Conservation (phyloP, 2,888 invertebrate species). For the Synergus japonicus region DNA sequence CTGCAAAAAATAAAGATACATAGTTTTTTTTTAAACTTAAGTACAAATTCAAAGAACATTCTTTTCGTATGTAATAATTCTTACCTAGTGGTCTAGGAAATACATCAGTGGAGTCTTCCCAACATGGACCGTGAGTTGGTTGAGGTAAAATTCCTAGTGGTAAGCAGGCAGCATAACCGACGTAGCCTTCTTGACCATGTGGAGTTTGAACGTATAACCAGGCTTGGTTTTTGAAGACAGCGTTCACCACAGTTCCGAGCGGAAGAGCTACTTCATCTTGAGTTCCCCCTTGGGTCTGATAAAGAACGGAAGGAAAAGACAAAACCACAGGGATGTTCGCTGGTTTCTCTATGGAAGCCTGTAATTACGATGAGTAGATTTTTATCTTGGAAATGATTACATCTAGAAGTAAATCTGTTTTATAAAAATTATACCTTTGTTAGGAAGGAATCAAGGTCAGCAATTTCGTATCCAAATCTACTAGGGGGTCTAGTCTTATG, state of each 20-base stretch:
- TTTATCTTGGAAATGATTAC: neutral
- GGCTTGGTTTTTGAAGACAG: conserved; percentile 90
- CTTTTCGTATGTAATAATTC: neutral
- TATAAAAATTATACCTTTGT: conserved; percentile 80
- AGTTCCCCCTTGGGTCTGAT: conserved; percentile 86
- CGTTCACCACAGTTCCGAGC: conserved; percentile 91
- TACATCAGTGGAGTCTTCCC: conserved; percentile 90
- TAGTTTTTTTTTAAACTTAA: neutral
- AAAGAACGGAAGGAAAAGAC: conserved; percentile 85
- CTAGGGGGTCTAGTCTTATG: conserved; percentile 66
- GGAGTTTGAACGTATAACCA: conserved; percentile 93
- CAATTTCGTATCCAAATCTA: conserved; percentile 88
- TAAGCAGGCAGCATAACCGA: conserved; percentile 86
- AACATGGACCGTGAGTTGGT: conserved; percentile 84
- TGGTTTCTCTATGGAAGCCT: conserved; percentile 88
- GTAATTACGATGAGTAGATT: conserved; percentile 62
- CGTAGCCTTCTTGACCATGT: conserved; percentile 90
- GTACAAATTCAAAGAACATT: too few relatives aligned
- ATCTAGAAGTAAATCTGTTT: neutral
- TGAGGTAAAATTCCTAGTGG: conserved; percentile 87
- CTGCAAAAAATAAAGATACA: conserved; percentile 52
- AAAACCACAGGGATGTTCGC: conserved; percentile 92
- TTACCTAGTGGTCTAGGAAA: conserved; percentile 86
- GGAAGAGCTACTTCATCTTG: conserved; percentile 85
- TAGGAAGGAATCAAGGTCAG: conserved; percentile 88